Evolutionary conservation across 2,113 vertebrate genomes (phyloP), one percentile per base, ranked within the genome.

Genomic region (Lophura nycthemera): DNA sequence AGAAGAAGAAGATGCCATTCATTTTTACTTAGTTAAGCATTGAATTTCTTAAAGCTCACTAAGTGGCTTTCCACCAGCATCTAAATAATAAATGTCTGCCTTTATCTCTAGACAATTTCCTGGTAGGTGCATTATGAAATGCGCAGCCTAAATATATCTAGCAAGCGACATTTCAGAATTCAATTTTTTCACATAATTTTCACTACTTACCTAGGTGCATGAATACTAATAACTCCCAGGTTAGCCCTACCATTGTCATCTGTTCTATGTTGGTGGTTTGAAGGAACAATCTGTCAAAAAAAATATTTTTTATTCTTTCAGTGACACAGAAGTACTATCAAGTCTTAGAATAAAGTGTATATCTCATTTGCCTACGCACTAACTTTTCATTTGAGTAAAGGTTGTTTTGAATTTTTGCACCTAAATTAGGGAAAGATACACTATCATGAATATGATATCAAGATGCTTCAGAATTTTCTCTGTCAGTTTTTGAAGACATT

Each of bases 161-260:
- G 30, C 60, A 80, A 64, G 64, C 0, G 7, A 71, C 54, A 59
- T 54, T 69, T 72, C 74, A 40, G 54, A 71, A 75, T 17, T 83
- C 18, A 45, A 3, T 54, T 84, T 86, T 48, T n/a, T 30, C 56
- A 29, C 64, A 12, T 8, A 81, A 22, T 67, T 94, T 90, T 61
- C 56, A 83, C 19, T 57, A 98, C 98, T 98, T 98, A 99, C 99
- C 97, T 98, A 69, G 97, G 96, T 50, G 98, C 99, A 18, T 88
- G 98, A 95, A 99, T 95, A 70, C 70, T 80, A 36, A 97, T 90
- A 45, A 98, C 80, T 82, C 94, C 97, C 96, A 99, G 98, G 84
- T 96, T 97, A 86, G 98, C 98, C 89, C 95, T 98, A 69, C 99
- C 99, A 65, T 97, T 96, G 70, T 96, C 78, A 76, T 99, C 97